Evolutionary conservation across 2,797 vertebrate species (phyloP).

Genomic region (Epinephelus coioides): DNA sequence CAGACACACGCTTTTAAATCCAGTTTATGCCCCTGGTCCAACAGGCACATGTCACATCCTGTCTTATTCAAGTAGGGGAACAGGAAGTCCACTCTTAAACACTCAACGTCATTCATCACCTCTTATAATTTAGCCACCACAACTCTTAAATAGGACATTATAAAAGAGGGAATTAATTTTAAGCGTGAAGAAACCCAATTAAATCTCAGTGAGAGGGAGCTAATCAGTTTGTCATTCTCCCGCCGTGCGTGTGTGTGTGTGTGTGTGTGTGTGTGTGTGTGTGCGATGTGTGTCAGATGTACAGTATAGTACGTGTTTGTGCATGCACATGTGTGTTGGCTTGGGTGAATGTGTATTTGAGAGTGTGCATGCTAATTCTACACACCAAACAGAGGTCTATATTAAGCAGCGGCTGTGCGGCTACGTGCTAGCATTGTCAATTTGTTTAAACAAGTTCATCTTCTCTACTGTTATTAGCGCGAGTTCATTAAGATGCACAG

Average conservation of each 20-base stretch:
- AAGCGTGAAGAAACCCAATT: slow-evolving; percentile 86
- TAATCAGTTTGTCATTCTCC: slow-evolving; percentile 81
- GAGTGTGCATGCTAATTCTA: slow-evolving; percentile 29
- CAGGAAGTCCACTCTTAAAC: slow-evolving; percentile 27
- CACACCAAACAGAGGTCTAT: not conserved
- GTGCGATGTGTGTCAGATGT: slow-evolving; percentile 12
- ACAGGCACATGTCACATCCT: slow-evolving; percentile 18
- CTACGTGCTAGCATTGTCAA: slow-evolving; percentile 37
- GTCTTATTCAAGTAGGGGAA: slow-evolving; percentile 23
- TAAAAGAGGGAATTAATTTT: slow-evolving; percentile 83
- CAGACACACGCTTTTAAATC: not conserved
- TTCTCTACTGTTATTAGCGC: slow-evolving; percentile 10
- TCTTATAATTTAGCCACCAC: slow-evolving; percentile 75
- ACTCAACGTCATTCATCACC: slow-evolving; percentile 64
- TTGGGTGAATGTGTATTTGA: slow-evolving; percentile 18
- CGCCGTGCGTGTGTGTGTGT: slow-evolving; percentile 34
- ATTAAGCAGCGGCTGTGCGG: slow-evolving; percentile 19
- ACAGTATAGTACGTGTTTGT: slow-evolving; percentile 14
- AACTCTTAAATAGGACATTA: slow-evolving; percentile 77
- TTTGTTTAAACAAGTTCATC: slow-evolving; percentile 50
- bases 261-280: slow-evolving; percentile 24
- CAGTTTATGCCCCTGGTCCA: not conserved
- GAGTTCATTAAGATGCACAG: slow-evolving; percentile 38
- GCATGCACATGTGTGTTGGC: not conserved
- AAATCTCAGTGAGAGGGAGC: slow-evolving; percentile 79